Evolutionary conservation across 2,888 invertebrate species (phyloP), one percentile per base, ranked within the genome.

Genomic region (Synanthedon vespiformis): DNA sequence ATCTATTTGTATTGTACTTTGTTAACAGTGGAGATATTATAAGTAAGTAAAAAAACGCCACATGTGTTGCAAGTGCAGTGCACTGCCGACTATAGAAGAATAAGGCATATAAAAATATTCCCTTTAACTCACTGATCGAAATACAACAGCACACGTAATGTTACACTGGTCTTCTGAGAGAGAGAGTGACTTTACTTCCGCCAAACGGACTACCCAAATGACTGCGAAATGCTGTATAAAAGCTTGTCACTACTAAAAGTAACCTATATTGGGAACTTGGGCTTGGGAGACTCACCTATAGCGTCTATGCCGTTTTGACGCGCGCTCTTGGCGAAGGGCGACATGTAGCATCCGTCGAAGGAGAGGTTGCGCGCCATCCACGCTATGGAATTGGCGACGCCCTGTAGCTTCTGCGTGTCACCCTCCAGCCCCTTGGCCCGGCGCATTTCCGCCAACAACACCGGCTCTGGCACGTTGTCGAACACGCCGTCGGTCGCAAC

Each of bases 401-500:
- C 93, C 82, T 98, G 97, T 63, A 98, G 89, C 65, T 91, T 89
- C 59, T 90, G 89, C 49, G 94, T 91, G 80, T 94, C 94, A 22
- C 73, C 76, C 2, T 70, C 71, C 14, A 70, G 58, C 2, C 62
- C 68, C 54, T 72, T 71, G 55, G 91, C 92, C 77, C 93, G 91
- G 62, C 90, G 87, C 82, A 98, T 90, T 82, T 97, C 95, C 51
- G 94, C 93, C 62, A 98, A 89, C 68, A 99, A 90, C 74, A 97
- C 90, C 61, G 93, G 92, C 68, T 96, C 96, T 56, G 97, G 97
- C 66, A 99, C 93, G 87, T 99, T 99, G 88, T 99, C 99, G 87
- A 99, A 99, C 53, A 99, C 95, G 52, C 99, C 99, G 84, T 99
- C 99, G 1, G 99, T 99, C 22, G 98, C 99, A 53, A 98, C 91